Evolutionary conservation across 2,113 vertebrate genomes (phyloP).

Genomic region (Prunella himalayana): DNA sequence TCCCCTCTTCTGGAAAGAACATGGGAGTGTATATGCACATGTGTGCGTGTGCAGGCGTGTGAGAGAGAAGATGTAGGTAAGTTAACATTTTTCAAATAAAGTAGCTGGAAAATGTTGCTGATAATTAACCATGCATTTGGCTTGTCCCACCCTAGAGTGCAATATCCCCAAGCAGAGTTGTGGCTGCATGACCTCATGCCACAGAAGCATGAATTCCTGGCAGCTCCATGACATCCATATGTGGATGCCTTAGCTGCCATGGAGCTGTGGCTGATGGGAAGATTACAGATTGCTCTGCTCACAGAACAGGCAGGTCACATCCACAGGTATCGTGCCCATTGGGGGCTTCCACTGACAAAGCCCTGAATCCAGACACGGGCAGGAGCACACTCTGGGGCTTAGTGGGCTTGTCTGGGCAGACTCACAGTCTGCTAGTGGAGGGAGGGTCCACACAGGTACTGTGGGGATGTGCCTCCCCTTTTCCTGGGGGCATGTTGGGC

Average conservation of each 20-base stretch:
- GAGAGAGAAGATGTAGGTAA: neutral
- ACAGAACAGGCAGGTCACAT: neutral
- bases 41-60: neutral
- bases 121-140: neutral
- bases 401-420: neutral
- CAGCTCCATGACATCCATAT: fast-evolving
- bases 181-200: neutral
- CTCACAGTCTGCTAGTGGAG: neutral
- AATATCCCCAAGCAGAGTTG: neutral
- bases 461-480: neutral
- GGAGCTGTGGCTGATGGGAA: neutral
- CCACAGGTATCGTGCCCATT: fast-evolving
- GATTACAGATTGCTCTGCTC: neutral
- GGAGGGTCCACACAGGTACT: neutral
- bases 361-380: neutral
- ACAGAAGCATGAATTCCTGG: neutral
- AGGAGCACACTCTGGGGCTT: neutral
- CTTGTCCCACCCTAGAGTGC: neutral
- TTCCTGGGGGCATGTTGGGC: neutral
- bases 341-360: neutral
- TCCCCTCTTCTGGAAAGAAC: neutral
- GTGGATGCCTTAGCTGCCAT: neutral
- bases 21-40: neutral
- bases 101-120: neutral
- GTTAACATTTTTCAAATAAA: neutral